Base-by-base conservation (phyloP, 2,888 invertebrate genomes). In the Parapristionchus giblindavisi region DNA sequence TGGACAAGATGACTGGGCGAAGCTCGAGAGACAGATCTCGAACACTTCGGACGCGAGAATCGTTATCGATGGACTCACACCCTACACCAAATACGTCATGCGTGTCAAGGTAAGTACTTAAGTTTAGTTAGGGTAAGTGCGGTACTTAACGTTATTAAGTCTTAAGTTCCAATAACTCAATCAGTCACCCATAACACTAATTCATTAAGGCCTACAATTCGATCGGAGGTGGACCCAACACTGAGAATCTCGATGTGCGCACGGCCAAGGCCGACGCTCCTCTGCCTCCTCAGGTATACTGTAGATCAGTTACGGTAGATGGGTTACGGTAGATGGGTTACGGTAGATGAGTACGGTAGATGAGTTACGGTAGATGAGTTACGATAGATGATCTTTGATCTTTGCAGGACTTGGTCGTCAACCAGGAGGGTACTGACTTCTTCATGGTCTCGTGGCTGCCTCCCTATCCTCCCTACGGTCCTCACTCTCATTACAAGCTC, bases 1-100 rank as follows among this genome's bases (percentile, higher is more conserved):
- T 21, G 88, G 88, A 36, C 85, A 84, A 75, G 88, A 88, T 74
- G 87, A 87, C 71, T 88, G 88, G 88, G 88, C 88, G 38, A 88
- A 88, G 74, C 79, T 88, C 36, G 87, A 88, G 72, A 75, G 88
- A 32, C 87, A 88, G 66, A 85, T 88, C 65, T 87, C 87, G 58
- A 88, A 88, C 78, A 88, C 87, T 8, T 84, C 87, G 11, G 81
- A 85, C 72, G 76, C 81, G 8, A 78, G 80, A 61, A 83, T 87
- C 58, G 85, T 85, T 54, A 86, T 87, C 72, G 87, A 86, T 54
- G 87, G 87, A 48, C 80, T 88, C 56, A 88, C 87, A 1, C 88
- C 88, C 11, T 88, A 79, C 83, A 88, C 88, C 36, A 88, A 88
- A 72, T 88, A 88, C 75, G 82, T 86, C 36, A 82, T 88, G 83